Evolutionary conservation across 2,113 vertebrate species (phyloP).

Genomic region (Pelecanus crispus): DNA sequence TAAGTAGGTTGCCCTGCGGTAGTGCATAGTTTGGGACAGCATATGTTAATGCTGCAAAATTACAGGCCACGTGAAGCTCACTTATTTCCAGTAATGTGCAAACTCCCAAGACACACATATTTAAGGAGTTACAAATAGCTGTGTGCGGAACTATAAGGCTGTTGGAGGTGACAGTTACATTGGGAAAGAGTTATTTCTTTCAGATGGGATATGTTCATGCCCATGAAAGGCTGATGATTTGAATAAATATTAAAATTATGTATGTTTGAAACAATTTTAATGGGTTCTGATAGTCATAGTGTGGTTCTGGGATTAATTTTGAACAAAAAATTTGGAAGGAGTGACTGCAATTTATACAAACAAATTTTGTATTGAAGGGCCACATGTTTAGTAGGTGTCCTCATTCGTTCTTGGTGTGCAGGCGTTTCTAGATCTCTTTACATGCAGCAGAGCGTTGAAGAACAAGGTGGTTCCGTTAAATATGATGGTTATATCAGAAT

Average conservation of each 20-base stretch:
- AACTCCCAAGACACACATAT: background rate
- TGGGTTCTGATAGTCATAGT: background rate
- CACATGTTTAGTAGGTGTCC: background rate
- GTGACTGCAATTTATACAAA: background rate
- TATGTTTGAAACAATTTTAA: background rate
- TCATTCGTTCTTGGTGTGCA: background rate
- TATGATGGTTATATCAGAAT: background rate
- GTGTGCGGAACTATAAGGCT: background rate
- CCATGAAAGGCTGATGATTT: background rate
- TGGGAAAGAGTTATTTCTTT: background rate
- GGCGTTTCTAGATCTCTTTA: background rate
- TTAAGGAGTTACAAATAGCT: background rate
- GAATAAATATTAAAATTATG: background rate
- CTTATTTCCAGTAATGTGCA: background rate
- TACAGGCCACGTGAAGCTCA: background rate
- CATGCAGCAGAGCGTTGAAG: background rate
- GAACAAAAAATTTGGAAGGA: background rate
- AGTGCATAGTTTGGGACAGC: background rate
- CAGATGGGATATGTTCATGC: background rate
- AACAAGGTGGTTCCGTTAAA: background rate
- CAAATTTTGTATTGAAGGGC: background rate
- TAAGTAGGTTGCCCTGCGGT: background rate
- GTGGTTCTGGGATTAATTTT: background rate
- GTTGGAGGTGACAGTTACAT: fast-evolving
- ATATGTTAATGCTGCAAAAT: background rate